phyloP scores from a whole-genome alignment of 2,797 vertebrate species.

The Darevskia nairensis region DNA sequence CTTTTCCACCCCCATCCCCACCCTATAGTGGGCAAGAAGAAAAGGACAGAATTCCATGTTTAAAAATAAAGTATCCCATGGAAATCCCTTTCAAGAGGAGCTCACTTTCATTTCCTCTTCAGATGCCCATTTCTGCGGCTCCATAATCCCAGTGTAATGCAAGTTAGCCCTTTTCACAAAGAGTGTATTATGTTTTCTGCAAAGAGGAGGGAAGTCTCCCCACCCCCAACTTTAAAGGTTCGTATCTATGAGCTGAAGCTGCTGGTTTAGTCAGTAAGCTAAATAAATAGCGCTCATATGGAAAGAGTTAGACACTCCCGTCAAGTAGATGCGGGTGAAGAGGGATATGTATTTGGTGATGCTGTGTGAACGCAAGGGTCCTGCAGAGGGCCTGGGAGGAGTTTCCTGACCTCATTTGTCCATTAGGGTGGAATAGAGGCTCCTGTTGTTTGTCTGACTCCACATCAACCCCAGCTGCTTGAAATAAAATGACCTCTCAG shows the following conservation, averaged over 20 bases:
- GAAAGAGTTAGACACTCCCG: conserved; percentile 52
- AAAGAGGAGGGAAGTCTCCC: not conserved
- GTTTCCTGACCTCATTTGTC: conserved; percentile 32
- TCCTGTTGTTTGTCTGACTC: conserved; percentile 32
- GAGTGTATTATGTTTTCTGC: conserved; percentile 31
- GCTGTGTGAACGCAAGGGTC: conserved; percentile 42
- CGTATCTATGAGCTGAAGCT: conserved; percentile 51
- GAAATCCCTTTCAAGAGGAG: conserved; percentile 49
- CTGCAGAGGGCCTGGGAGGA: not conserved
- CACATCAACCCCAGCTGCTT: conserved; percentile 28
- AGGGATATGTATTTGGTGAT: not conserved
- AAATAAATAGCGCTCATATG: conserved; percentile 64
- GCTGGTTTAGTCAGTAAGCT: conserved; percentile 59
- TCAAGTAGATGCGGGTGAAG: conserved; percentile 25
- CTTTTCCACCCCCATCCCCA: not conserved
- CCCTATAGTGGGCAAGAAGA: not conserved
- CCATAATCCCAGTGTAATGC: not conserved
- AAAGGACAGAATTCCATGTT: conserved; percentile 39
- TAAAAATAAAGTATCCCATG: conserved; percentile 33
- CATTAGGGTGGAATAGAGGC: not conserved
- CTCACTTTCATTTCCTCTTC: conserved; percentile 56
- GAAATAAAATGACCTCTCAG: not conserved
- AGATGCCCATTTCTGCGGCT: not conserved
- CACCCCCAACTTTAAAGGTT: conserved; percentile 30
- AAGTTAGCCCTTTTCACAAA: conserved; percentile 37